Evolutionary conservation across 2,113 vertebrate species (phyloP).

Genomic region (Argyrosomus japonicus): DNA sequence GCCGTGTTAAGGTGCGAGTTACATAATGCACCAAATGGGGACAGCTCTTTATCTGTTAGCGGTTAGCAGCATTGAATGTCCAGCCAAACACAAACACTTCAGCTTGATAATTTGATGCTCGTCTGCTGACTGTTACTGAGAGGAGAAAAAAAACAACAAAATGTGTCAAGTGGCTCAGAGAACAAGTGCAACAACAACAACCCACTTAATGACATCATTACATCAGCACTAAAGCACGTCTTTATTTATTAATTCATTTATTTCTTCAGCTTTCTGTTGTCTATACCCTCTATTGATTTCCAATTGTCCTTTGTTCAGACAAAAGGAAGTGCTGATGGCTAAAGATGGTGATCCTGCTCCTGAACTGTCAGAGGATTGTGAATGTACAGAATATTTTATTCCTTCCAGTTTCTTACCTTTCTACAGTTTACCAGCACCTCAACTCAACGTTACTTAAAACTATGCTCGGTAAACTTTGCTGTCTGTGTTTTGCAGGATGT

Average conservation of each 20-base stretch:
- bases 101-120: slow-evolving; percentile 33
- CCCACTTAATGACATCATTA: slow-evolving; percentile 38
- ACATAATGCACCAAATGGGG: slow-evolving; percentile 41
- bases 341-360: not conserved
- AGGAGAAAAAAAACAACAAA: slow-evolving; percentile 13
- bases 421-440: not conserved
- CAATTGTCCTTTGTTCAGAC: not conserved
- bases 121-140: slow-evolving; percentile 18
- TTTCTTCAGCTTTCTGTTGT: slow-evolving; percentile 3
- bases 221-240: not conserved
- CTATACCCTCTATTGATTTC: slow-evolving; percentile 6
- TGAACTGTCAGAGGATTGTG: not conserved
- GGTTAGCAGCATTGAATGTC: slow-evolving; percentile 7
- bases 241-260: not conserved
- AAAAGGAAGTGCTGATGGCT: not conserved
- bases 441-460: not conserved
- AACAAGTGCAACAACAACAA: slow-evolving; percentile 42
- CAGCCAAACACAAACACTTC: slow-evolving; percentile 46
- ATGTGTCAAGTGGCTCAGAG: slow-evolving; percentile 32
- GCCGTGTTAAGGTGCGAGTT: slow-evolving; percentile 49
- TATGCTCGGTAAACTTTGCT: not conserved
- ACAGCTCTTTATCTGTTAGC: slow-evolving; percentile 27
- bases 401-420: not conserved
- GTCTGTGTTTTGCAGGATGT: not conserved
- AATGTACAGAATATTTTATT: not conserved